Percentiles rank a stretch among this genome's conserved stretches.
phyloP scores from a whole-genome alignment of 2,888 invertebrate species.

The Imbricaverruca yamaguchii region DNA sequence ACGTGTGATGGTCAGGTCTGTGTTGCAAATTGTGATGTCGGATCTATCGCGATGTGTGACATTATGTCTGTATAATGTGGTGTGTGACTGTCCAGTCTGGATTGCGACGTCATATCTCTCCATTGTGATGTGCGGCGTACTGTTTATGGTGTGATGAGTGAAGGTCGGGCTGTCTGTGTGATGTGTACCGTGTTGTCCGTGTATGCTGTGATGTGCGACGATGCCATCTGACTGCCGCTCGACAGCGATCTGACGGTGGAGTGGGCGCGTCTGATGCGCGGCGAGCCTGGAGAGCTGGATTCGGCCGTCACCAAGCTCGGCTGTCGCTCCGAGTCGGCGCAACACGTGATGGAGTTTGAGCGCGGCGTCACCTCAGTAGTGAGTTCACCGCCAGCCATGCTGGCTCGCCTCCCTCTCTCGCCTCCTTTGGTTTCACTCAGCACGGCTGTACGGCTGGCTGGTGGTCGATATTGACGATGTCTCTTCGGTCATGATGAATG shows the following conservation, averaged over 20 bases:
- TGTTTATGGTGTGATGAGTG: neutral
- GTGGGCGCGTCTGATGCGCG: neutral
- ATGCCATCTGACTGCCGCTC: neutral
- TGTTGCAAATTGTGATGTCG: too few species aligned
- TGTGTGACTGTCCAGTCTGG: too few species aligned
- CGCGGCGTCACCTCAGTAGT: neutral
- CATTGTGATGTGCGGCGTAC: neutral
- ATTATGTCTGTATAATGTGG: too few species aligned
- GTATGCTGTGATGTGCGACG: neutral
- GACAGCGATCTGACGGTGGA: neutral
- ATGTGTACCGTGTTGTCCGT: neutral
- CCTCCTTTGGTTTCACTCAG: too few species aligned
- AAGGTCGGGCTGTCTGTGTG: neutral
- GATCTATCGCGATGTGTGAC: too few species aligned
- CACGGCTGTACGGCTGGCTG: too few species aligned
- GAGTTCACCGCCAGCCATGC: neutral
- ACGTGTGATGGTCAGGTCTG: too few species aligned
- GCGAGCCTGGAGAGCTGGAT: neutral
- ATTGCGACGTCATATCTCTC: neutral
- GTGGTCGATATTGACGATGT: too few species aligned
- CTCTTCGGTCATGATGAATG: too few species aligned
- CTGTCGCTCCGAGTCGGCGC: neutral
- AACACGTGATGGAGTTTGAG: neutral
- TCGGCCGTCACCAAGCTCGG: neutral
- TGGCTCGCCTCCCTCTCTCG: neutral